Percentiles rank a stretch among this genome's conserved stretches.
Conservation (phyloP, 2,797 vertebrate genomes). For the Gephyroberyx darwinii region DNA sequence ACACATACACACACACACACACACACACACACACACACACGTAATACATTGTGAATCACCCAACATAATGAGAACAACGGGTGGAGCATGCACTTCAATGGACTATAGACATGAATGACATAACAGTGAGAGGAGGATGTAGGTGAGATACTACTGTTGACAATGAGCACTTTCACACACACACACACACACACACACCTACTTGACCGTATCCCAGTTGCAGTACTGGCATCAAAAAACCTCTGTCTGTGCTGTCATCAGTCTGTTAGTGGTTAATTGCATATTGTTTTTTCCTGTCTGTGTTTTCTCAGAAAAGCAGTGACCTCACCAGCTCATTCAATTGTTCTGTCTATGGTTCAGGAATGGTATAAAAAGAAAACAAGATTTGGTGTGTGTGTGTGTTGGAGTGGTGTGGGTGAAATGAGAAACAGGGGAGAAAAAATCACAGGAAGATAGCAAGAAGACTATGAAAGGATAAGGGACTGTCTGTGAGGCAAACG, state of each 20-base stretch:
- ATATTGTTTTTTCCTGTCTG: neutral
- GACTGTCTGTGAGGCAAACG: neutral
- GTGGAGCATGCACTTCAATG: constrained; percentile 82
- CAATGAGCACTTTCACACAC: constrained; percentile 17
- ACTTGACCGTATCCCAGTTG: constrained; percentile 35
- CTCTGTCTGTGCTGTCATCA: constrained; percentile 25
- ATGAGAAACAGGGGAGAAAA: neutral
- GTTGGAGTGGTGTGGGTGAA: neutral
- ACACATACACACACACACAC: constrained; percentile 30
- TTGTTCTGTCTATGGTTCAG: constrained; percentile 12
- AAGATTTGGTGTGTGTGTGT: neutral
- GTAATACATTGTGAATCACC: constrained; percentile 61
- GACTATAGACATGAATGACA: constrained; percentile 50
- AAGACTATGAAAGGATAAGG: neutral
- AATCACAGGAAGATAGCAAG: constrained; percentile 5
- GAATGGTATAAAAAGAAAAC: neutral
- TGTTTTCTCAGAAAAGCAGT: constrained; percentile 22
- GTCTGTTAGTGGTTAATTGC: constrained; percentile 7
- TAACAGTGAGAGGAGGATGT: constrained; percentile 55
- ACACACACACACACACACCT: constrained; percentile 5
- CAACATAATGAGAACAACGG: constrained; percentile 56
- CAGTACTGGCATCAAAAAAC: constrained; percentile 5
- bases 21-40: constrained; percentile 28
- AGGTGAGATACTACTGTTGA: constrained; percentile 46
- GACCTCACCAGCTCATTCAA: constrained; percentile 4